These are phyloP conservation scores for Peromyscus attwateri DNA, from an alignment of 2,797 vertebrate species.

Conservation along the genomic window DNA sequence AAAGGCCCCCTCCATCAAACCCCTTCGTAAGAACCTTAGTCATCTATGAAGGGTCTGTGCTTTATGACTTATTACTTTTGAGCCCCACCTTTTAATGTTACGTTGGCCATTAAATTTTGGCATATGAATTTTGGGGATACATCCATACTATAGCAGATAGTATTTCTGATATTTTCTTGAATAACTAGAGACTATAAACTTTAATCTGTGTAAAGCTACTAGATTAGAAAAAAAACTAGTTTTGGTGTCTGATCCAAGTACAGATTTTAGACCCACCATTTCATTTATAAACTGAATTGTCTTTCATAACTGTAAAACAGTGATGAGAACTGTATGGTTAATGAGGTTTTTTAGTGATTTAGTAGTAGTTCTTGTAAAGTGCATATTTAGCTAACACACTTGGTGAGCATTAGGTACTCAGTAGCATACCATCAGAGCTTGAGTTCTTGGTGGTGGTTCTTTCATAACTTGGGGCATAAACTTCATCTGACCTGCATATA, in stretches of 20 bases:
- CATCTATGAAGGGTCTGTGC: background rate
- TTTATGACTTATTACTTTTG: background rate
- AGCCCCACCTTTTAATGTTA: background rate
- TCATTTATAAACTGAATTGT: conserved; percentile 44
- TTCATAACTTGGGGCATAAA: background rate
- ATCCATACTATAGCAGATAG: background rate
- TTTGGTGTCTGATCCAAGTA: conserved; percentile 49
- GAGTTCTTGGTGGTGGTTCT: background rate
- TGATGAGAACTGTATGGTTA: conserved; percentile 4
- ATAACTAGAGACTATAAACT: conserved; percentile 11
- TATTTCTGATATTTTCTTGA: conserved; percentile 38
- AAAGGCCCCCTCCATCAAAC: background rate
- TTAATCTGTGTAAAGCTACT: conserved; percentile 44
- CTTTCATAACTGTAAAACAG: conserved; percentile 43
- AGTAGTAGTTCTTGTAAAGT: background rate
- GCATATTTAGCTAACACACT: background rate
- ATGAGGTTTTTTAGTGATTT: conserved; percentile 54
- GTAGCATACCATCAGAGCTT: background rate
- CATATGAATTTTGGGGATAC: background rate
- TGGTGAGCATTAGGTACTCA: background rate
- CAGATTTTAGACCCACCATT: conserved; percentile 14
- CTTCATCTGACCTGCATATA: background rate
- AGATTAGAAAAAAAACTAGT: background rate
- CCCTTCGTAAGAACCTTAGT: background rate
- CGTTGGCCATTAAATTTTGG: background rate